phyloP scores from a whole-genome alignment of 2,888 invertebrate species.

The Boloria euphrosyne region DNA sequence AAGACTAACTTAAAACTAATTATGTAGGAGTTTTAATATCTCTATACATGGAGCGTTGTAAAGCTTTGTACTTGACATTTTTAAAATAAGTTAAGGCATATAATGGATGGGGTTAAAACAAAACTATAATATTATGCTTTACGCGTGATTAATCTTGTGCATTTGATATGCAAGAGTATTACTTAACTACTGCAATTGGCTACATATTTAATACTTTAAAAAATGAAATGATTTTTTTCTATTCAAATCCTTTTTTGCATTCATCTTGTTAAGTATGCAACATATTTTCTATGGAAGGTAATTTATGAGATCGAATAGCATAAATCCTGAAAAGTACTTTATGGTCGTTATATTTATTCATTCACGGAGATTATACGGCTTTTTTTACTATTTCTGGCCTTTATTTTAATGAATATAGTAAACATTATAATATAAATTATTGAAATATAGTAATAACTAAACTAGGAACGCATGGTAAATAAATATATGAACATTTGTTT shows the following conservation, averaged over 20 bases:
- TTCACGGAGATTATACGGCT: neutral
- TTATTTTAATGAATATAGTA: no score
- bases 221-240: constrained; percentile 12
- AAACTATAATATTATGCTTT: neutral
- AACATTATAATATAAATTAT: no score
- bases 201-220: constrained; percentile 7
- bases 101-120: no score
- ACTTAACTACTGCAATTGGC: neutral
- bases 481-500: no score
- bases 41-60: no score
- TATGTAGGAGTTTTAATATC: no score
- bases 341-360: neutral
- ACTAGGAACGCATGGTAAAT: no score
- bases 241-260: constrained; percentile 6
- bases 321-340: neutral
- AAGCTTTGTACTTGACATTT: no score
- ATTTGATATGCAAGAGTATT: constrained; percentile 9
- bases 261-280: constrained; percentile 3
- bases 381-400: no score
- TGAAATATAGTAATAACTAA: no score
- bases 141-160: neutral
- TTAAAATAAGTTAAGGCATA: no score
- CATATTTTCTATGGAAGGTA: constrained; percentile 11
- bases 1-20: no score
- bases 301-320: neutral